Conservation (phyloP, 2,113 vertebrate species). For the Chinchilla lanigera region DNA sequence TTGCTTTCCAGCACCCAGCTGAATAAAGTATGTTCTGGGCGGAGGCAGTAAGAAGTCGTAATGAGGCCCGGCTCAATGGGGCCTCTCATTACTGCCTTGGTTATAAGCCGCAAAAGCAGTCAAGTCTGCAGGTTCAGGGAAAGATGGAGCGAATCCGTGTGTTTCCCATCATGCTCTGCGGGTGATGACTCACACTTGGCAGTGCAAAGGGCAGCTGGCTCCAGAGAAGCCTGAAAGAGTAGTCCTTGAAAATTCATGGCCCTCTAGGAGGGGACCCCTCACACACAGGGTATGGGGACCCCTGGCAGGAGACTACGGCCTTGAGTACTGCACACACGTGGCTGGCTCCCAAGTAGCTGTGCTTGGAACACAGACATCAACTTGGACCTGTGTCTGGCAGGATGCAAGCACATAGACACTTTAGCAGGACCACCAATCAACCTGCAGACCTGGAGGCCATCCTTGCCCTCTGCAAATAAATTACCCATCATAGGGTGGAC, state of each 20-base stretch:
- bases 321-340: rapidly evolving
- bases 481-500: rapidly evolving
- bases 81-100: neutral
- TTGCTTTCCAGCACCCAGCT: neutral
- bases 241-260: neutral
- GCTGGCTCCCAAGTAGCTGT: neutral
- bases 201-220: neutral
- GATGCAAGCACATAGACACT: too few relatives aligned
- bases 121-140: neutral
- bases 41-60: neutral
- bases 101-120: neutral
- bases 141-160: too few relatives aligned
- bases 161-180: too few relatives aligned
- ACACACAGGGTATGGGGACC: neutral
- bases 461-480: neutral
- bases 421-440: too few relatives aligned
- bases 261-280: neutral
- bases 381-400: neutral
- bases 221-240: neutral
- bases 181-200: neutral
- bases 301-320: neutral
- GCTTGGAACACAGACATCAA: neutral
- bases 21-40: neutral
- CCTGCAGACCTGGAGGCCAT: neutral
- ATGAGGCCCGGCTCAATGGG: neutral